Conservation (phyloP, 2,113 vertebrate species). For the Periophthalmus modestus region DNA sequence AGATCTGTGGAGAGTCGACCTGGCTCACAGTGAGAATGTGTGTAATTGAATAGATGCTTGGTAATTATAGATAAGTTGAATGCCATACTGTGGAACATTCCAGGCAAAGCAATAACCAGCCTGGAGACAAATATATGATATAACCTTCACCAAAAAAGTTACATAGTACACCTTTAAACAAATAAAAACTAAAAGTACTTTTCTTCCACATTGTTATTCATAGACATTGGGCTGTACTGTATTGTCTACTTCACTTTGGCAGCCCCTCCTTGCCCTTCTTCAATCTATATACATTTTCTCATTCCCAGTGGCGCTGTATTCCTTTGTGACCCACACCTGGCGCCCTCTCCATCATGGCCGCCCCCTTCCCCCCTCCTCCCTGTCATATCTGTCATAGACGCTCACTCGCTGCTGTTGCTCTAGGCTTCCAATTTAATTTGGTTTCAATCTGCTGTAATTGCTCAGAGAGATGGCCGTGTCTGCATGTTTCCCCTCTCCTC, state of each 20-base stretch:
- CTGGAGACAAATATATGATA: not conserved
- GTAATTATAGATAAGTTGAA: not conserved
- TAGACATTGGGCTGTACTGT: not conserved
- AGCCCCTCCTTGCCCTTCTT: conserved; percentile 39
- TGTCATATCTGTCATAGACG: conserved; percentile 72
- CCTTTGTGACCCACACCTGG: conserved; percentile 61
- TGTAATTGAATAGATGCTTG: not conserved
- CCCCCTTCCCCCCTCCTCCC: conserved; percentile 48
- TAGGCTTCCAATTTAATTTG: conserved; percentile 82
- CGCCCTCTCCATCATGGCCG: conserved; percentile 43
- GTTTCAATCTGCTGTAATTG: conserved; percentile 82
- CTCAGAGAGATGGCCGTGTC: conserved; percentile 75
- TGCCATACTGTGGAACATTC: not conserved
- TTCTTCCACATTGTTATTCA: not conserved
- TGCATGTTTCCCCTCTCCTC: conserved; percentile 62
- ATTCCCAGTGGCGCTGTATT: conserved; percentile 31
- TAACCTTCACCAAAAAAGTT: not conserved
- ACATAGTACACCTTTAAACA: not conserved
- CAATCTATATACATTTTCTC: conserved; percentile 24
- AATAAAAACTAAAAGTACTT: not conserved
- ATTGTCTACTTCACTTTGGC: conserved; percentile 8
- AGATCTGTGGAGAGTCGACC: too few species aligned
- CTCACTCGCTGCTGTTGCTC: conserved; percentile 66
- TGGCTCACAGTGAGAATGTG: too few species aligned
- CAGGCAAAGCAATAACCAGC: too few species aligned